Percentiles rank a stretch among this genome's conserved stretches.
Conservation (phyloP, 2,113 vertebrate genomes). For the Melanotaenia duboulayi region DNA sequence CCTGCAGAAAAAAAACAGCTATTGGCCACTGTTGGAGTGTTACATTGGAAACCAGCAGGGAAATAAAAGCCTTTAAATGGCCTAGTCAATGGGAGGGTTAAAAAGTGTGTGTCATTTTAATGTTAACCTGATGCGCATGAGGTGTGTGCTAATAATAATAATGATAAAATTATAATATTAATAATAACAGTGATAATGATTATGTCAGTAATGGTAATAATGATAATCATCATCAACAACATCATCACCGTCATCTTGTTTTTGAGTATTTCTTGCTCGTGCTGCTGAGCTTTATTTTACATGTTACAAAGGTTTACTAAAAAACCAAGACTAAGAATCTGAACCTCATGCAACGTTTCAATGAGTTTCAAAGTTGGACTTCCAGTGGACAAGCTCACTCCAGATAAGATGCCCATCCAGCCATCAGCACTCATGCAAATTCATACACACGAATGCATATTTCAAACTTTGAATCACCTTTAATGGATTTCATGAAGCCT, state of each 20-base stretch:
- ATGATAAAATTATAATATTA: too few species aligned
- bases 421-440: background rate
- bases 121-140: background rate
- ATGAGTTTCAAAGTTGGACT: too few species aligned
- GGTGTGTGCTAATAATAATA: too few species aligned
- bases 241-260: too few species aligned
- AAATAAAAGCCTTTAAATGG: constrained; percentile 24
- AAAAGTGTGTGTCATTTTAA: background rate
- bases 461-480: constrained; percentile 22
- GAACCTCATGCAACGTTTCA: too few species aligned
- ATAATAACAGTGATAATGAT: too few species aligned
- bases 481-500: constrained; percentile 44
- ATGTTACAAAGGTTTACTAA: too few species aligned
- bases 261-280: too few species aligned
- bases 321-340: too few species aligned
- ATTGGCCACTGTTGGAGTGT: constrained; percentile 10
- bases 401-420: background rate
- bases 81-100: background rate
- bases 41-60: constrained; percentile 11
- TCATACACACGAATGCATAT: background rate
- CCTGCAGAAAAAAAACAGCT: background rate
- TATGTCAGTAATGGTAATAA: too few species aligned
- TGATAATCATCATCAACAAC: too few species aligned
- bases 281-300: too few species aligned
- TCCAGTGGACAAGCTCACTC: background rate